A percentile compares a stretch with the other conserved stretches of the same genome.
phyloP scores from a whole-genome alignment of 2,113 vertebrate species.

The Rhinogobius similis region DNA sequence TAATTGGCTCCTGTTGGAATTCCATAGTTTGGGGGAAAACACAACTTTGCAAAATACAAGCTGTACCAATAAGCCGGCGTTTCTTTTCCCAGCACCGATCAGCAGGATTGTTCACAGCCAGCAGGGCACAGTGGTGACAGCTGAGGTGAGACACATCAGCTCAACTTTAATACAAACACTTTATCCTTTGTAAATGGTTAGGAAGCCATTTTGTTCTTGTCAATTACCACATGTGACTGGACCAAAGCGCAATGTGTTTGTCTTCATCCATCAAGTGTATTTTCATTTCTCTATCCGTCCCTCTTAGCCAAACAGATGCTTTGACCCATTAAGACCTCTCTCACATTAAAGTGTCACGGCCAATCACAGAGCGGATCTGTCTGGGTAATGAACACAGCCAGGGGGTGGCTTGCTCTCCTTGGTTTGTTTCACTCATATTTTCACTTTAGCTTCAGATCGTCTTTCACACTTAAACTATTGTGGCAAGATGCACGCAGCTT shows the following conservation, averaged over 20 bases:
- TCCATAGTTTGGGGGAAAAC: constrained; percentile 20
- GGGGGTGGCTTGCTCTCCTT: not conserved
- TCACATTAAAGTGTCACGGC: constrained; percentile 13
- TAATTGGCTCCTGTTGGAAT: constrained; percentile 51
- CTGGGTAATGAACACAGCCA: constrained; percentile 21
- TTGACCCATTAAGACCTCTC: not conserved
- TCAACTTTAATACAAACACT: not conserved
- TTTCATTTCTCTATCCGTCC: not conserved
- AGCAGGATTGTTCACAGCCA: constrained; percentile 22
- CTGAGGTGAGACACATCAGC: not conserved
- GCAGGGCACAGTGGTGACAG: constrained; percentile 16
- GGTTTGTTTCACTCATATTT: constrained; percentile 22
- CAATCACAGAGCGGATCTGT: constrained; percentile 37
- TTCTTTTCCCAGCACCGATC: constrained; percentile 26
- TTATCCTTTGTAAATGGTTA: not conserved
- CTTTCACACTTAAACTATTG: constrained; percentile 21
- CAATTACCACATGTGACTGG: not conserved
- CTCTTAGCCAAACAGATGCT: constrained; percentile 33
- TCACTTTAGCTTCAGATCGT: constrained; percentile 19
- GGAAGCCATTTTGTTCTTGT: constrained; percentile 5
- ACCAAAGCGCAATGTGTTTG: not conserved
- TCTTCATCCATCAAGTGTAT: constrained; percentile 2
- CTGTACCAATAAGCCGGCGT: constrained; percentile 13
- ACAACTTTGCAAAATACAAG: not conserved
- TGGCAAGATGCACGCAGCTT: constrained; percentile 5